Evolutionary conservation across 2,113 vertebrate species (phyloP).

Genomic region (Stigmatopora nigra): DNA sequence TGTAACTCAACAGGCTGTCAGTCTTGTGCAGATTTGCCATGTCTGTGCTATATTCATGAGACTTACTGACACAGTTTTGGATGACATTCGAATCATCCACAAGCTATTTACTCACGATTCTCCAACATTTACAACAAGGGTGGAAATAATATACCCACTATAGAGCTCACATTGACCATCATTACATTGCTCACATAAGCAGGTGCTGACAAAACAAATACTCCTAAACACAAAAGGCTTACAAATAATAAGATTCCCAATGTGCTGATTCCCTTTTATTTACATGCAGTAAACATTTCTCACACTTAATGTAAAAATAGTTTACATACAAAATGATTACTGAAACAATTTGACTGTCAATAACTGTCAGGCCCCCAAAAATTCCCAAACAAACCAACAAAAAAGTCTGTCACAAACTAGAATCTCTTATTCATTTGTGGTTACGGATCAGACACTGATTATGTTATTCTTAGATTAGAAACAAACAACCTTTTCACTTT

Average conservation of each 20-base stretch:
- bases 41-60: conserved; percentile 1
- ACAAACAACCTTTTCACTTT: neutral
- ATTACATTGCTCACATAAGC: too few species aligned
- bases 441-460: neutral
- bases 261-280: too few species aligned
- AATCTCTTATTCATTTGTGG: neutral
- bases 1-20: conserved; percentile 2
- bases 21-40: neutral
- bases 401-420: neutral
- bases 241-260: neutral
- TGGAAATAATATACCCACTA: neutral
- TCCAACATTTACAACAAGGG: neutral
- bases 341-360: neutral
- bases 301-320: too few species aligned
- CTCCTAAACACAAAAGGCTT: neutral
- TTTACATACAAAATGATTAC: neutral
- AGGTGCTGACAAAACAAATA: too few species aligned
- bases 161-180: too few species aligned
- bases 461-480: neutral
- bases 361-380: neutral
- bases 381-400: neutral
- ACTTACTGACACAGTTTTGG: conserved; percentile 4
- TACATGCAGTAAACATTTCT: too few species aligned
- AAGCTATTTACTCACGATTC: neutral
- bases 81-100: neutral